Percentiles rank a stretch among this genome's conserved stretches.
Conservation (phyloP, 2,113 vertebrate species). For the Macrotus californicus region DNA sequence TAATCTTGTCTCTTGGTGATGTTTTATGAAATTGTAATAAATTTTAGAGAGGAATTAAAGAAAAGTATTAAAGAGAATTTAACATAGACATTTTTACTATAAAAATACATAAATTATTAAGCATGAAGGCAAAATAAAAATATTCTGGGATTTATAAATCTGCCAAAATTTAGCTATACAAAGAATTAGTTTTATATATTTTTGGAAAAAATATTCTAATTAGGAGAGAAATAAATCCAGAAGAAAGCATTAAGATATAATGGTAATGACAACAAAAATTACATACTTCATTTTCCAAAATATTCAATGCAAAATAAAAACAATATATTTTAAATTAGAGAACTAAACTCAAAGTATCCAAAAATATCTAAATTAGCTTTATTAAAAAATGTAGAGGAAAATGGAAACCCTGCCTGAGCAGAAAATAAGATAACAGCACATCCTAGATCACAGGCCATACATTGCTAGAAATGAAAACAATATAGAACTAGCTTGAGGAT, state of each 20-base stretch:
- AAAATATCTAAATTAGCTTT: neutral
- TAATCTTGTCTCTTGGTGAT: neutral
- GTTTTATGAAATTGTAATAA: neutral
- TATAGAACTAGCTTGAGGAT: neutral
- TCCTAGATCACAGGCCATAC: neutral
- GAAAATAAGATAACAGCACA: neutral
- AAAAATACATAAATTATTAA: neutral
- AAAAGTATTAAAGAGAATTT: neutral
- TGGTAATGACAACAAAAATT: neutral
- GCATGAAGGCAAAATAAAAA: neutral
- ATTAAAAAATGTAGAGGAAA: neutral
- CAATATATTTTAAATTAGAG: neutral
- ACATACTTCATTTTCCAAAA: neutral
- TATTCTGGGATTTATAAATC: neutral
- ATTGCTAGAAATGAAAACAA: neutral
- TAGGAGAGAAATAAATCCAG: neutral
- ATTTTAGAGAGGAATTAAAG: neutral
- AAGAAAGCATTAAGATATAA: neutral
- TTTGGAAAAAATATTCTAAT: neutral
- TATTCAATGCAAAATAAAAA: neutral
- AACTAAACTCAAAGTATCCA: neutral
- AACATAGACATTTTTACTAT: neutral
- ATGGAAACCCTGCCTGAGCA: neutral
- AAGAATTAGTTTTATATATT: neutral
- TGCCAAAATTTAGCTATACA: neutral